Evolutionary conservation across 2,888 invertebrate species (phyloP), one percentile per base, ranked within the genome.

Genomic region (Hanleya hanleyi): DNA sequence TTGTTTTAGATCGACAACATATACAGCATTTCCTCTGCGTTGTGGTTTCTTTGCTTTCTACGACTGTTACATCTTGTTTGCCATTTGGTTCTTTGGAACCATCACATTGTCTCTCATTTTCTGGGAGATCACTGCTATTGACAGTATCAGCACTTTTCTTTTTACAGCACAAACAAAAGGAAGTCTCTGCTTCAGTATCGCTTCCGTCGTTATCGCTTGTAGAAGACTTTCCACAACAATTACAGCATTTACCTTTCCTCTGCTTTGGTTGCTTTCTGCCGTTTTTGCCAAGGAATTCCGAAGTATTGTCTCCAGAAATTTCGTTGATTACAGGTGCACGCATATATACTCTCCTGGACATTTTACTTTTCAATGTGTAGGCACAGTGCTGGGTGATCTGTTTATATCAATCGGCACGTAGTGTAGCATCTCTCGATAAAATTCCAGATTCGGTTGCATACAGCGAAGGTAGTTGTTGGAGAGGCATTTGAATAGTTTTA

Each of bases 301-400:
- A 22, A 29, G 22, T 7, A 2, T 57, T 29, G 57, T 57, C 57
- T 15, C 22, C 57, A 22, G 18, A 32, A 15, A 57, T 29, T 57
- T 57, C 57, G 9, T 22, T 57, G 29, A 57, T 57, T 26, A 57
- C 57, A 4, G 57, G 57, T 26, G 57, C 57, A 22, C 57, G 18
- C 57, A 57, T 57, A 9, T 57, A 57, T 29, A 57, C 57, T 57
- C 29, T 57, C 32, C 57, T 1, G 12, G 57, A 57, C 57, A 57
- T 57, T n/a, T n/a, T n/a, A n/a, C n/a, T n/a, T n/a, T n/a, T n/a
- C n/a, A n/a, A n/a, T n/a, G n/a, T n/a, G n/a, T n/a, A n/a, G n/a
- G n/a, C n/a, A n/a, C n/a, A n/a, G n/a, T n/a, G n/a, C n/a, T n/a
- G n/a, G n/a, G n/a, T n/a, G n/a, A n/a, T n/a, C n/a, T n/a, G n/a